phyloP scores from a whole-genome alignment of 2,888 invertebrate genomes.

The Adelognathus sp. region DNA sequence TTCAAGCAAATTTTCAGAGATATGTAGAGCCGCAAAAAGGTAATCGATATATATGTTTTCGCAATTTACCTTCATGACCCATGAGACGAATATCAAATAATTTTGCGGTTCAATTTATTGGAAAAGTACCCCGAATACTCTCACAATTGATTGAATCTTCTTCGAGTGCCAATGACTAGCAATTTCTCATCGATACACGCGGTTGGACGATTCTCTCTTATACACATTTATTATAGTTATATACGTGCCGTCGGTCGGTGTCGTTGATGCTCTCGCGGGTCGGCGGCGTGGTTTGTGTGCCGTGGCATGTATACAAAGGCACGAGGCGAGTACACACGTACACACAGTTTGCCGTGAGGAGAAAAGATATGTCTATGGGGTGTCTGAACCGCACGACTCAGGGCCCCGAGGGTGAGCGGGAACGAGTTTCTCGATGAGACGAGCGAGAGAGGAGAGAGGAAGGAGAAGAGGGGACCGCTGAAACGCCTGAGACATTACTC shows the following conservation, averaged over 20 bases:
- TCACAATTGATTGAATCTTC: background rate
- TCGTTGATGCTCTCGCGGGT: conserved; percentile 10
- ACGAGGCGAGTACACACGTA: background rate
- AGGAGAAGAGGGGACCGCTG: conserved; percentile 43
- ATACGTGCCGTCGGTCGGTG: background rate
- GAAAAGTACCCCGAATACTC: no score
- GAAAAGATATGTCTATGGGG: background rate
- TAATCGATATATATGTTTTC: no score
- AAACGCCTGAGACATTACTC: conserved; percentile 50
- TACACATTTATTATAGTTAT: background rate
- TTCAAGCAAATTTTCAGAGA: no score
- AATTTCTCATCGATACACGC: background rate
- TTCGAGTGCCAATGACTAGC: background rate
- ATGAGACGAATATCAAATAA: no score
- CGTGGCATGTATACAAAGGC: background rate
- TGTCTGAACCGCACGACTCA: conserved; percentile 18
- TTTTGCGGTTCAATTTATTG: no score
- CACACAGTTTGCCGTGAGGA: background rate
- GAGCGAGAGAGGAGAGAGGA: conserved; percentile 25
- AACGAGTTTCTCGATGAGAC: conserved; percentile 51
- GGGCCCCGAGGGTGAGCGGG: conserved; percentile 21
- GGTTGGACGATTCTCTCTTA: background rate
- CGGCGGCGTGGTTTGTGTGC: background rate
- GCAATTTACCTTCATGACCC: no score
- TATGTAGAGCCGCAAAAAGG: no score